Evolutionary conservation across 2,113 vertebrate species (phyloP), one percentile per base, ranked within the genome.

Genomic region (Hypomesus transpacificus): DNA sequence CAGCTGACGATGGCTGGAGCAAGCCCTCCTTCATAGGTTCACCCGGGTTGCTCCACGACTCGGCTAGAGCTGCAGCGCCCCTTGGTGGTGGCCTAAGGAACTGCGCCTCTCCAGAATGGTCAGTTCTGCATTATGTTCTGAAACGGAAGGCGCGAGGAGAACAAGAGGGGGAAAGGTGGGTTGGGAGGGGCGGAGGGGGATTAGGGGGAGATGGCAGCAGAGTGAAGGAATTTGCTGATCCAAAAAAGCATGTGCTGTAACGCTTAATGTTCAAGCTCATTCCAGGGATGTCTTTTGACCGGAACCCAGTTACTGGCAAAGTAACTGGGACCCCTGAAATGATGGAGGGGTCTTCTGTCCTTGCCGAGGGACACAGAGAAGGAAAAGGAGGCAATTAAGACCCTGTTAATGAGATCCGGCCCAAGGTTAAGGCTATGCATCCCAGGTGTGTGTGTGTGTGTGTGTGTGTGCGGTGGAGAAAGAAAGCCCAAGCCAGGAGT

Each of bases 11-110:
- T 66, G 75, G 75, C 16, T 56, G 61, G 28, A 26, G 28, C 17
- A 34, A 2, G 70, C 65, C 39, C 18, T 20, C 18, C 67, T 39
- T 66, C 52, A 17, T 80, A 74, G 69, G 80, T 82, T 84, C 80
- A 83, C 14, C n/a, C 1, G 68, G 66, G 78, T 84, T 81, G 65
- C 75, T 53, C 14, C 1, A 31, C 61, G 71, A 20, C 31, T n/a
- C 28, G 0, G 63, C 63, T 75, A 54, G 31, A 83, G 80, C 85
- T 80, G 80, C 85, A 90, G 87, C 68, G 88, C 85, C 87, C 58
- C 88, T 70, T 51, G 51, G 88, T 89, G 91, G 86, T n/a, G 4
- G 28, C 53, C 20, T 7, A 0, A 1, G 20, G 57, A 34, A 56
- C 22, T 18, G 21, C 7, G 11, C 34, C 13, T 50, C 11, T 3